Conservation (phyloP, 2,888 invertebrate species). For the Allophyes oxyacanthae region DNA sequence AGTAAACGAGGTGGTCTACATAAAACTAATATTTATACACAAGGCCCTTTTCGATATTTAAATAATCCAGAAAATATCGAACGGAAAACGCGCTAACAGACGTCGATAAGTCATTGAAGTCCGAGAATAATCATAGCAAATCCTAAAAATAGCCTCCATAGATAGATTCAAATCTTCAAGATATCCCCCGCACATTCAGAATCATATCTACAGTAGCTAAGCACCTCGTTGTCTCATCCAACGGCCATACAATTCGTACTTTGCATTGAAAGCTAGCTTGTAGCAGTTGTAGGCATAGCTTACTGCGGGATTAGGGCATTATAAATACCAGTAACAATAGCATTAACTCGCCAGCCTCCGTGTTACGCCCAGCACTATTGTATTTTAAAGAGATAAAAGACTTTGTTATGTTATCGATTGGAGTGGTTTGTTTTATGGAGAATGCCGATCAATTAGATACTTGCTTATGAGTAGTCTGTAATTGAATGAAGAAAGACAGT, state of each 20-base stretch:
- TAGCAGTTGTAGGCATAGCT: conserved; percentile 1
- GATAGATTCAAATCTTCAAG: conserved; percentile 21
- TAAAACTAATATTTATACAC: no score
- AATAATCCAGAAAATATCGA: no score
- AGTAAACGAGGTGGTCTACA: no score
- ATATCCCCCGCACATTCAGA: conserved; percentile 22
- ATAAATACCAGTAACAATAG: conserved; percentile 50
- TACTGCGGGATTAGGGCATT: conserved; percentile 36
- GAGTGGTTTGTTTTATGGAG: conserved; percentile 13
- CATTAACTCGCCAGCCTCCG: conserved; percentile 31
- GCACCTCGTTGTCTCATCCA: conserved; percentile 28
- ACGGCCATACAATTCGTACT: conserved; percentile 35
- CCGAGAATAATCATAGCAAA: no score
- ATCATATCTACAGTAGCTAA: conserved; percentile 32
- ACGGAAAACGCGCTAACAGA: no score
- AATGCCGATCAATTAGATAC: neutral
- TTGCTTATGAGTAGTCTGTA: neutral
- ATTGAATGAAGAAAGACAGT: no score
- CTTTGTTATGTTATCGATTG: conserved; percentile 12
- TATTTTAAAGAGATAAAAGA: conserved; percentile 42
- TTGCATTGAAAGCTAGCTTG: conserved; percentile 48
- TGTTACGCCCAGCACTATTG: conserved; percentile 37
- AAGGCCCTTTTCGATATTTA: no score
- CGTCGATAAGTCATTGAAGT: no score
- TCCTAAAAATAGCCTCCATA: conserved; percentile 14